Evolutionary conservation across 1,140 invertebrate species (phyloP).

Genomic region (Panulirus ornatus): DNA sequence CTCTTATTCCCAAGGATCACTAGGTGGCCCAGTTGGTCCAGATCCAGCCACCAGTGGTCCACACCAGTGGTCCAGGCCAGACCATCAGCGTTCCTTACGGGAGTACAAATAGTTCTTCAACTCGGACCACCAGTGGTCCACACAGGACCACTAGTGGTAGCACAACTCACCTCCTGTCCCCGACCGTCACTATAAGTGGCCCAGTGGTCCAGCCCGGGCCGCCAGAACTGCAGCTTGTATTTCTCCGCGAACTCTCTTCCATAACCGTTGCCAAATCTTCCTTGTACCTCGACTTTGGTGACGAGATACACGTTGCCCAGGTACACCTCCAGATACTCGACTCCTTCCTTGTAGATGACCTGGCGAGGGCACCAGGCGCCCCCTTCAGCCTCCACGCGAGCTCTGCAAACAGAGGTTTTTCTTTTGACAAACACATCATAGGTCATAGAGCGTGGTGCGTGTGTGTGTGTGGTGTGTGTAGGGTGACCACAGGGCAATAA

Average conservation of each 20-base stretch:
- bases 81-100: too few species aligned
- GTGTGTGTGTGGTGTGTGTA: too few species aligned
- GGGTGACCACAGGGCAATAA: too few species aligned
- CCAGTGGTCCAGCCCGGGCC: slow-evolving; percentile 79
- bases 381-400: slow-evolving; percentile 90
- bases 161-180: slow-evolving; percentile 45
- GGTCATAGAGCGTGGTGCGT: too few species aligned
- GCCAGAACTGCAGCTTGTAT: slow-evolving; percentile 92
- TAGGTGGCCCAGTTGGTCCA: too few species aligned
- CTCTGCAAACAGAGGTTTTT: slow-evolving; percentile 82
- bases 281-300: slow-evolving; percentile 93
- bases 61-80: too few species aligned
- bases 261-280: slow-evolving; percentile 94
- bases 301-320: slow-evolving; percentile 87
- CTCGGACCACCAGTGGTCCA: neutral
- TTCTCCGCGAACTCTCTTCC: slow-evolving; percentile 92
- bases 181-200: slow-evolving; percentile 49
- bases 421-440: too few species aligned
- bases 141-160: neutral
- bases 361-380: slow-evolving; percentile 96
- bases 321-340: slow-evolving; percentile 89
- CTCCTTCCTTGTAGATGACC: slow-evolving; percentile 79
- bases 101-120: too few species aligned
- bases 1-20: too few species aligned
- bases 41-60: too few species aligned